These are phyloP conservation scores for Ceratothoa steindachneri DNA, from an alignment of 2,888 invertebrate species.

Conservation along the genomic window DNA sequence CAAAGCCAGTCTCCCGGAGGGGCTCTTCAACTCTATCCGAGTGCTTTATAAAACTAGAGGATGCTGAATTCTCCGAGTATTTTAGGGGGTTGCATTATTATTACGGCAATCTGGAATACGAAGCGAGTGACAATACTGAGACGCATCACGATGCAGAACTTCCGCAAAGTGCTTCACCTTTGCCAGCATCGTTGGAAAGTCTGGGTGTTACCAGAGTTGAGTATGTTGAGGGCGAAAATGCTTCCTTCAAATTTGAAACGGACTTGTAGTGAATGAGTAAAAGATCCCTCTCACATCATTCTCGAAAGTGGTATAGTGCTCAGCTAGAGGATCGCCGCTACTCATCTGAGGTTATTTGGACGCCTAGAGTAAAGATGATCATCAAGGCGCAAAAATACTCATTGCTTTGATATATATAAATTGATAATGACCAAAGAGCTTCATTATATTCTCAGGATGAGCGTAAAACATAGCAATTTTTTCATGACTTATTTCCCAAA, in stretches of 20 bases:
- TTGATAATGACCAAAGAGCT: too few species aligned
- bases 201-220: neutral
- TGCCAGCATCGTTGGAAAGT: neutral
- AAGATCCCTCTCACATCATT: too few species aligned
- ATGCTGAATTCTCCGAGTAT: neutral
- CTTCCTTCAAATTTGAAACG: neutral
- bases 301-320: too few species aligned
- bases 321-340: too few species aligned
- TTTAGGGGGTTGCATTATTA: neutral
- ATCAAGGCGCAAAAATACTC: too few species aligned
- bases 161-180: neutral
- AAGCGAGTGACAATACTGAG: neutral
- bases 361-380: too few species aligned
- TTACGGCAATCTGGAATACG: neutral
- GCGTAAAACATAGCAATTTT: too few species aligned
- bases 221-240: neutral
- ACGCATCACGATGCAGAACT: neutral
- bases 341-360: too few species aligned
- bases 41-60: neutral
- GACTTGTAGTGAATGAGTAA: too few species aligned
- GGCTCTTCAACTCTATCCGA: neutral
- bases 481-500: too few species aligned
- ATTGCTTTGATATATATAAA: too few species aligned
- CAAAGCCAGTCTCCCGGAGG: neutral
- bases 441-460: too few species aligned